Conservation (phyloP, 2,797 vertebrate genomes). For the Synanceia verrucosa region DNA sequence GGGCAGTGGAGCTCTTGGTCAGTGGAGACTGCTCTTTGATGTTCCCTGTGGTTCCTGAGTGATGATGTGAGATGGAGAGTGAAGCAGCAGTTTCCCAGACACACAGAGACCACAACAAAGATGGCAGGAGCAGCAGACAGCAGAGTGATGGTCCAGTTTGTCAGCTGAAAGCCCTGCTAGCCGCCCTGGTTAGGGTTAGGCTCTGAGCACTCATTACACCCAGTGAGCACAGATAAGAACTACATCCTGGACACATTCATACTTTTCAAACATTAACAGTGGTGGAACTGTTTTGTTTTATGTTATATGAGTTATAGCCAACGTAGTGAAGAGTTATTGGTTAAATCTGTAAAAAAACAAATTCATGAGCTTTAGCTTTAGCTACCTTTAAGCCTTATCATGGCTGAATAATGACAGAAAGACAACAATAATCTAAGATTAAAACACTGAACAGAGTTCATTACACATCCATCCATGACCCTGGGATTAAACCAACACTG, state of each 20-base stretch:
- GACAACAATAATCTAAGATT: neutral
- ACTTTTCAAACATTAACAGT: neutral
- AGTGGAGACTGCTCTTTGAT: constrained; percentile 55
- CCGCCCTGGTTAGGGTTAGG: neutral
- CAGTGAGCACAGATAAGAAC: neutral
- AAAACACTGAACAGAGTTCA: neutral
- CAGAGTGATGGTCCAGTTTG: constrained; percentile 6
- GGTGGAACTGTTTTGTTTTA: neutral
- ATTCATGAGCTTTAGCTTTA: too few relatives aligned
- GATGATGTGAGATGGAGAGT: constrained; percentile 51
- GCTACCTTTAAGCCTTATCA: neutral
- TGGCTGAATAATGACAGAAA: neutral
- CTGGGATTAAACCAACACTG: neutral
- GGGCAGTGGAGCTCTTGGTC: constrained; percentile 29
- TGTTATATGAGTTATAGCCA: neutral
- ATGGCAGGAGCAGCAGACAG: constrained; percentile 14
- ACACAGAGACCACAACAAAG: constrained; percentile 45
- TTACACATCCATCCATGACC: too few relatives aligned
- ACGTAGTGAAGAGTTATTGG: neutral
- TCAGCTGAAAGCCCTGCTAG: neutral
- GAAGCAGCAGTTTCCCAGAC: constrained; percentile 31
- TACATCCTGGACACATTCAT: neutral
- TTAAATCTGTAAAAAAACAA: neutral
- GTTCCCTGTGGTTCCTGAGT: constrained; percentile 41
- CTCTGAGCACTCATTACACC: neutral